Conservation (phyloP, 2,113 vertebrate species). For the Lota lota region DNA sequence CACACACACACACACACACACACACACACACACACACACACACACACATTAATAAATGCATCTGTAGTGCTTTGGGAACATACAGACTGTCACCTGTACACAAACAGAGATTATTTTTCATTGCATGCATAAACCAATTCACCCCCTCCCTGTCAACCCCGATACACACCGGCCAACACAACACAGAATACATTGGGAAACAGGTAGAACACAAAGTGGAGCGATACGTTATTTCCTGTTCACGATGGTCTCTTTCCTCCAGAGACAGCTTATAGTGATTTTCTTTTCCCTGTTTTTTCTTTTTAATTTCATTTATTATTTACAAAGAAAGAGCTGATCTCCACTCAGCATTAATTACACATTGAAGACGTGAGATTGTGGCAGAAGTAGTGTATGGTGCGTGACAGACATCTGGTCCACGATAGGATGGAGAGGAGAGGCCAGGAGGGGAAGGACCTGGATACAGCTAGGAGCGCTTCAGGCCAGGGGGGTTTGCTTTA, state of each 20-base stretch:
- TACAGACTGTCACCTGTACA: neutral
- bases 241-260: conserved; percentile 18
- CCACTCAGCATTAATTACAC: conserved; percentile 74
- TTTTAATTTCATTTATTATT: conserved; percentile 60
- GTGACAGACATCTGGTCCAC: conserved; percentile 67
- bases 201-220: too few relatives aligned
- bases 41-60: neutral
- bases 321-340: conserved; percentile 59
- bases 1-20: neutral
- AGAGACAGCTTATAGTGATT: conserved; percentile 57
- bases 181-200: too few relatives aligned
- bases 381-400: conserved; percentile 60
- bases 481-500: conserved; percentile 42
- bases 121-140: too few relatives aligned
- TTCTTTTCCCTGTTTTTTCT: conserved; percentile 26
- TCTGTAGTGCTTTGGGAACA: neutral
- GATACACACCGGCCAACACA: too few relatives aligned
- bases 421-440: neutral
- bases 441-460: conserved; percentile 2
- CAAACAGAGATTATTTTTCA: too few relatives aligned
- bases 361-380: conserved; percentile 48
- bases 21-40: conserved; percentile 1
- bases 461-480: conserved; percentile 22
- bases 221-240: conserved; percentile 29
- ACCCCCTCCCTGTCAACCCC: too few relatives aligned